Percentiles rank a stretch among this genome's conserved stretches.
These are phyloP conservation scores for Hypselothyrea guttata DNA, from an alignment of 2,888 invertebrate species.

Conservation along the genomic window DNA sequence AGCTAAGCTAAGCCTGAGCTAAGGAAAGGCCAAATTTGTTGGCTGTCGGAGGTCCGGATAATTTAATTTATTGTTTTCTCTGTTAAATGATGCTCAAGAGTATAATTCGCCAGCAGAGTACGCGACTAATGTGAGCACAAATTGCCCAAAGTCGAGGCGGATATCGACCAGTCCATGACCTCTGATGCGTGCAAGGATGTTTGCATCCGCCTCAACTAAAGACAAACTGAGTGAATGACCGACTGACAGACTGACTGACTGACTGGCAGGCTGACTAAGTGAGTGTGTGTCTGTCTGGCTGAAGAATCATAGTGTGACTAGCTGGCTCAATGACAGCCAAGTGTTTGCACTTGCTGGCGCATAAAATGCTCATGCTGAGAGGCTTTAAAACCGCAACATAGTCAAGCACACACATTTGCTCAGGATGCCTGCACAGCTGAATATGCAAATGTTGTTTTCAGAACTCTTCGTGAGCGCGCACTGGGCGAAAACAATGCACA, in stretches of 20 bases:
- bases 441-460: slow-evolving; percentile 63
- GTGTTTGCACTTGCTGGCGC: slow-evolving; percentile 32
- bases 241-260: slow-evolving; percentile 1
- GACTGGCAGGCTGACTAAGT: slow-evolving; percentile 3
- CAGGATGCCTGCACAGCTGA: slow-evolving; percentile 16
- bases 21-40: slow-evolving; percentile 72
- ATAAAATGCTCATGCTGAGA: slow-evolving; percentile 49
- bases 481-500: slow-evolving; percentile 67
- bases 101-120: slow-evolving; percentile 65
- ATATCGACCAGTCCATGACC: slow-evolving; percentile 54
- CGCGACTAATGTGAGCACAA: slow-evolving; percentile 75
- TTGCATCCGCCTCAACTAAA: slow-evolving; percentile 22
- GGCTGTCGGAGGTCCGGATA: slow-evolving; percentile 65
- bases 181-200: slow-evolving; percentile 56
- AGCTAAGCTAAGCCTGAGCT: not conserved
- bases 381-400: slow-evolving; percentile 47
- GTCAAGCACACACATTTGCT: slow-evolving; percentile 8
- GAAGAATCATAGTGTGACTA: not conserved
- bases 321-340: slow-evolving; percentile 42
- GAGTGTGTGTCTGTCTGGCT: slow-evolving; percentile 1
- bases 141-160: slow-evolving; percentile 51
- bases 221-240: slow-evolving; percentile 6
- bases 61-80: slow-evolving; percentile 77
- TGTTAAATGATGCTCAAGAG: slow-evolving; percentile 77
- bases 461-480: slow-evolving; percentile 44